Base-by-base conservation (phyloP, 2,888 invertebrate species). In the Geophilus truncorum region DNA sequence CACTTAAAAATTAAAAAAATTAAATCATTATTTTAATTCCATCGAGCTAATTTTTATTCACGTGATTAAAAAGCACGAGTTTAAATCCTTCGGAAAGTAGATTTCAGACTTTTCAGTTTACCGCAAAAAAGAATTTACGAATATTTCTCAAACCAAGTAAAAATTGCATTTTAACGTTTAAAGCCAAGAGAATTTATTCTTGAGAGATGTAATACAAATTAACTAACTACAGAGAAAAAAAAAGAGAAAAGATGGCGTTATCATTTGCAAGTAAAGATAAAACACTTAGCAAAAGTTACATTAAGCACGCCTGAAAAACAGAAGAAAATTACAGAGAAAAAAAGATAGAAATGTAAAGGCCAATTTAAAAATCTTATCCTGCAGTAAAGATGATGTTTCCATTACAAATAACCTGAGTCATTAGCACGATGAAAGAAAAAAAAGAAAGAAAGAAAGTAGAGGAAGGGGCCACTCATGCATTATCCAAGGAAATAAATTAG, bases 401-500 rank as follows among this genome's bases (percentile, higher is more conserved):
- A 70, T 70, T 70, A 70, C 70, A 70, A 70, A 70, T 70, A 70
- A 70, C 70, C 70, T 3, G 70, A 70, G 70, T 70, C 70, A 70
- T 70, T 70, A 70, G 70, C 70, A 70, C 70, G 70, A 25, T 70
- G 28, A 70, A 70, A 70, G n/a, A 28, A 70, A 62, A 70, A 70
- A n/a, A 4, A 45, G 45, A 15, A 45, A 70, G 12, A 70, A 25
- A 70, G n/a, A 28, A 70, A 70, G 70, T 21, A n/a, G 28, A 28
- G 70, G 70, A 70, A 70, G 70, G 28, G 70, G 70, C 70, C 70
- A 70, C 70, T 70, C 70, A 70, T 70, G 70, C 70, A 70, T 70
- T 70, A 70, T 70, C 70, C 70, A 70, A 28, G 70, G 28, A 70
- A 70, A 70, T 70, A 70, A 70, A 70, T 70, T 70, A 70, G 70